Base-by-base conservation (phyloP, 2,797 vertebrate genomes). In the Salmo trutta region DNA sequence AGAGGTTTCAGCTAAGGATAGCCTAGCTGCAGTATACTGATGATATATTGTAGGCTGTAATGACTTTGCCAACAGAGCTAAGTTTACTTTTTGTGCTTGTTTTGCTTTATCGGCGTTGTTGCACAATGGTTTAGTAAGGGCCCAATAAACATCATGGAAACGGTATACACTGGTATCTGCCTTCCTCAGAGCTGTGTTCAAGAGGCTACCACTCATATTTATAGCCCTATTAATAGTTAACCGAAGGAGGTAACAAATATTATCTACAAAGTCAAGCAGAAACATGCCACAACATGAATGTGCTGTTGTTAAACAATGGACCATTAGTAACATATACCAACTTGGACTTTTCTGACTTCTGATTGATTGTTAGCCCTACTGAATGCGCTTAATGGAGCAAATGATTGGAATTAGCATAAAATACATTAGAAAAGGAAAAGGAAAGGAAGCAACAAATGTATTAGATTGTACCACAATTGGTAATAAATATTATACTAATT, bases 161-260 rank as follows among this genome's bases (percentile, higher is more conserved):
- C 19, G 12, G 72, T 62, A 74, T 47, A 56, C 56, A 47, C 31
- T 65, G 31, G 12, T 64, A 64, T 65, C 33, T 74, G 73, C 47
- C 19, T 64, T 33, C 33, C 7, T 36, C 3, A 8, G 67, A 41
- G 29, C 17, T 15, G 19, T 41, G 73, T 64, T 74, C 7, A 41
- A 74, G 59, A 64, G 59, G 59, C 27, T 56, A 65, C 8, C 53
- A 12, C 33, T 64, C 73, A 19, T 24, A 74, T 62, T 74, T 64
- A 64, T 16, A 17, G 54, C 56, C 56, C 56, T 64, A 62, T 74
- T 33, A 71, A 19, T 51, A 41, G 41, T 71, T 70, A 47, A 52
- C 41, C 41, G 5, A 71, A 71, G 41, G 19, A 21, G 41, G n/a
- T 47, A 19, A 24, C 29, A 67, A 1, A 2, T n/a, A 33, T 62